Percentiles rank a stretch among this genome's conserved stretches.
Evolutionary conservation across 2,888 invertebrate genomes (phyloP).

Genomic region (Eupeodes latifasciatus): DNA sequence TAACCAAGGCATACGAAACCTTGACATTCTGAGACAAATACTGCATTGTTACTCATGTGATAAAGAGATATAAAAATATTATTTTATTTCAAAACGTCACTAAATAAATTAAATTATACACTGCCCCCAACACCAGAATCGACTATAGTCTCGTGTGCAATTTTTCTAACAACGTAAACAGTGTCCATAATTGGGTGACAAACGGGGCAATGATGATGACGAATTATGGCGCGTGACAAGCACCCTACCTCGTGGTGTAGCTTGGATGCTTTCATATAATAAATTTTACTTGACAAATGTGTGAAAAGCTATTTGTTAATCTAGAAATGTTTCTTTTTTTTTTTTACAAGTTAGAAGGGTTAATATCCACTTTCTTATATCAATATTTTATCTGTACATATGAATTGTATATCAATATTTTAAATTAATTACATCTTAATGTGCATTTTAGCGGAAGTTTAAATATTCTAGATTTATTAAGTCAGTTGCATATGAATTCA

Average conservation of each 20-base stretch:
- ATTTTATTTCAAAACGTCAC: not conserved
- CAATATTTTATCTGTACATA: too few species aligned
- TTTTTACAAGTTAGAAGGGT: not conserved
- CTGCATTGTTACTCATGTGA: conserved; percentile 14
- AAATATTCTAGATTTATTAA: not conserved
- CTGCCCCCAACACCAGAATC: too few species aligned
- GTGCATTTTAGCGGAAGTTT: not conserved
- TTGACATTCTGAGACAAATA: conserved; percentile 56
- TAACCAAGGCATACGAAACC: conserved; percentile 37
- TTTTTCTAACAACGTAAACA: not conserved
- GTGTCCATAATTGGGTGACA: not conserved
- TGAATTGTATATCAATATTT: too few species aligned
- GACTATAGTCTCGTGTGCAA: conserved; percentile 15
- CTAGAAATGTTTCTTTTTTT: not conserved
- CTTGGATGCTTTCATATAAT: not conserved
- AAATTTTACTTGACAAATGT: not conserved
- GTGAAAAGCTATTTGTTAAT: not conserved
- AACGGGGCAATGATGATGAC: not conserved
- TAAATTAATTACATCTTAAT: too few species aligned
- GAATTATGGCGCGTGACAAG: not conserved
- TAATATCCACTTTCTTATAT: not conserved
- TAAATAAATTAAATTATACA: conserved; percentile 2
- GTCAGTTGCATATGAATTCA: not conserved
- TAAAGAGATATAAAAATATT: not conserved
- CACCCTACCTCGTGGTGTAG: not conserved